Conservation (phyloP, 2,113 vertebrate genomes). For the Nyctibius bracteatus region DNA sequence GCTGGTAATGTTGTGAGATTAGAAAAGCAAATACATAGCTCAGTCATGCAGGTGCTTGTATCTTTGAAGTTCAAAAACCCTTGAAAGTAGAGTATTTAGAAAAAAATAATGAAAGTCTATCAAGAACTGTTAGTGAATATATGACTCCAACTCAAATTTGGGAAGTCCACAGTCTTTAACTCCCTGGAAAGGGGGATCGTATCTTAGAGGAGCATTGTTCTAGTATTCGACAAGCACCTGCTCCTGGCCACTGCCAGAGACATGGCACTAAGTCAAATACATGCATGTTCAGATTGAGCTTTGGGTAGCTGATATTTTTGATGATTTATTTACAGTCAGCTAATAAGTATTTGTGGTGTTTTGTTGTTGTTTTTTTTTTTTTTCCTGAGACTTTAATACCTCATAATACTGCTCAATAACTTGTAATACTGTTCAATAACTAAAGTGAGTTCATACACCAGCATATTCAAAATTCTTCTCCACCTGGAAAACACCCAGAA, state of each 20-base stretch:
- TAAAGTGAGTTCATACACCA: not conserved
- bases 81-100: not conserved
- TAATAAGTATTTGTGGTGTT: not conserved
- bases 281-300: fast-evolving
- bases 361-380: not conserved
- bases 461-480: not conserved
- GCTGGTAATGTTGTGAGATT: not conserved
- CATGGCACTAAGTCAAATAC: not conserved
- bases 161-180: not conserved
- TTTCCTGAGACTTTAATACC: not conserved
- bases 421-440: not conserved
- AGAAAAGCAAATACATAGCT: not conserved
- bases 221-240: not conserved
- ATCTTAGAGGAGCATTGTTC: fast-evolving
- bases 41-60: not conserved
- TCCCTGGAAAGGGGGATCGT: not conserved
- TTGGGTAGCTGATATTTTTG: not conserved
- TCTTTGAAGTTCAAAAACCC: not conserved
- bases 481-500: not conserved
- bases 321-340: not conserved
- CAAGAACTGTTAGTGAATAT: not conserved
- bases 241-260: not conserved
- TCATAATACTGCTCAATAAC: not conserved
- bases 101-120: not conserved
- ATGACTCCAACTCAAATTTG: not conserved